phyloP scores from a whole-genome alignment of 2,888 invertebrate species.

The Herminia tarsipennalis region DNA sequence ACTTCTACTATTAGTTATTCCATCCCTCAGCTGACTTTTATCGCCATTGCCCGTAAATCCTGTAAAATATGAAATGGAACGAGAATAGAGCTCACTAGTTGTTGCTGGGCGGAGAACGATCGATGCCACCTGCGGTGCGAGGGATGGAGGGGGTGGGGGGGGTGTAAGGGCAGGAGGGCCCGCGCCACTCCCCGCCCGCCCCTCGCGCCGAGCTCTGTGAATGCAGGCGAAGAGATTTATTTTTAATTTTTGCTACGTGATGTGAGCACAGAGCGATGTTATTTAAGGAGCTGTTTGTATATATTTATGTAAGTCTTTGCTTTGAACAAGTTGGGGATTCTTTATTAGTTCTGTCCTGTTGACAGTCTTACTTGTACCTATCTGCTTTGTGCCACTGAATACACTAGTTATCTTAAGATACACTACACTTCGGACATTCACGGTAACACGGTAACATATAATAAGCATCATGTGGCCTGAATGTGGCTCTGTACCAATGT shows the following conservation, averaged over 20 bases:
- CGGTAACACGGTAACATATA: too few species aligned
- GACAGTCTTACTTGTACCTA: too few species aligned
- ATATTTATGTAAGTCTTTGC: slow-evolving; percentile 2
- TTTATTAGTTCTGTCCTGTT: not conserved
- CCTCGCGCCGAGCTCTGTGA: slow-evolving; percentile 20
- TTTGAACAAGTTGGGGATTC: not conserved
- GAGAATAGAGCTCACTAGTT: slow-evolving; percentile 34
- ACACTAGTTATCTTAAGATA: too few species aligned
- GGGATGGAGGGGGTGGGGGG: slow-evolving; percentile 10
- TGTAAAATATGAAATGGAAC: slow-evolving; percentile 28
- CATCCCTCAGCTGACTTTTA: too few species aligned
- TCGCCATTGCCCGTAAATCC: not conserved
- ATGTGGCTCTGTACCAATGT: too few species aligned
- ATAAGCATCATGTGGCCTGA: too few species aligned
- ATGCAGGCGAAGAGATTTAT: slow-evolving; percentile 39
- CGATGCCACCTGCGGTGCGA: slow-evolving; percentile 43
- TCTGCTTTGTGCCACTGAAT: too few species aligned
- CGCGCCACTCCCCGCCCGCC: not conserved
- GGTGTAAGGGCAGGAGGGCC: not conserved
- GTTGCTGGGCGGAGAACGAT: slow-evolving; percentile 48
- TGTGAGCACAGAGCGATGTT: slow-evolving; percentile 22
- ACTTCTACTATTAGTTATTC: too few species aligned
- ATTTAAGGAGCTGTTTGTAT: slow-evolving; percentile 21
- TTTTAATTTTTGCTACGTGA: slow-evolving; percentile 53
- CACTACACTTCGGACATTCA: too few species aligned